Evolutionary conservation across 2,113 vertebrate species (phyloP).

Genomic region (Axis porcinus): DNA sequence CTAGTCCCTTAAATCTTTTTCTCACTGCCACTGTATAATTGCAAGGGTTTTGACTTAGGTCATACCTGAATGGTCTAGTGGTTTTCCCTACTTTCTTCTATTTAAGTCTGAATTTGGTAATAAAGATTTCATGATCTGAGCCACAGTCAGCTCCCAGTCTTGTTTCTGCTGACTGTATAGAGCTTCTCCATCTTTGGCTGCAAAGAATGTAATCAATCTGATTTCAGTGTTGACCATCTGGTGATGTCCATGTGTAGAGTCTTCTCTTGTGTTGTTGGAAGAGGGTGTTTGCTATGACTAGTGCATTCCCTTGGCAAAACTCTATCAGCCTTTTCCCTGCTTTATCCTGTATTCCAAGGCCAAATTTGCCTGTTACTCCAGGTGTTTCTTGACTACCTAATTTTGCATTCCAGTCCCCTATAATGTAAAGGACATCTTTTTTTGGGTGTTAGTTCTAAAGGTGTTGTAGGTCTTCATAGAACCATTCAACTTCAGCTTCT

Average conservation of each 20-base stretch:
- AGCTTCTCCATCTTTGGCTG: neutral
- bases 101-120: neutral
- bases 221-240: neutral
- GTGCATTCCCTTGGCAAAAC: accelerated
- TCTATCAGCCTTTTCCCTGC: neutral
- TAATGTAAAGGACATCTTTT: neutral
- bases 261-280: neutral
- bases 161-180: neutral
- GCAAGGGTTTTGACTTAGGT: neutral
- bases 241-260: neutral
- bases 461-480: neutral
- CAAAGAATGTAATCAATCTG: neutral
- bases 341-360: neutral
- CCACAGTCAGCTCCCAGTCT: neutral
- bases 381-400: neutral
- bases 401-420: neutral
- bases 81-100: neutral
- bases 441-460: neutral
- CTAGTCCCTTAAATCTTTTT: neutral
- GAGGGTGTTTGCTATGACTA: neutral
- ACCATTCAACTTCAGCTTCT: neutral
- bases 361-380: neutral
- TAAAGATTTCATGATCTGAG: neutral
- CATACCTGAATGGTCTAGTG: neutral
- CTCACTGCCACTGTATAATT: neutral